Evolutionary conservation across 2,797 vertebrate genomes (phyloP).

Genomic region (Rhinichthys osculus): DNA sequence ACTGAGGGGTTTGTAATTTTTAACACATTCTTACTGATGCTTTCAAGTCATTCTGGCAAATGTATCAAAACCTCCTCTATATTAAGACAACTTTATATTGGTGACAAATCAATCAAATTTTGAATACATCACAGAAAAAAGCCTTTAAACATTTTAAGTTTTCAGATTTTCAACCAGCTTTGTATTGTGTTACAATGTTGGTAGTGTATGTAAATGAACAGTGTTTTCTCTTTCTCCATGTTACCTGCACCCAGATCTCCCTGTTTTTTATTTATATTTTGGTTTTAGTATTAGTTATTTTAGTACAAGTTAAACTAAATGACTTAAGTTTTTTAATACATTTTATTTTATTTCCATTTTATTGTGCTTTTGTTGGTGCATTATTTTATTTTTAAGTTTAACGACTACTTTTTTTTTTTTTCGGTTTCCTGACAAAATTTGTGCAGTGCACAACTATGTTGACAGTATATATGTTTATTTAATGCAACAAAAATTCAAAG

Average conservation of each 20-base stretch:
- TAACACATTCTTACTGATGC: not conserved
- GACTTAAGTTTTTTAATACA: not conserved
- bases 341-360: not conserved
- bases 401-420: not conserved
- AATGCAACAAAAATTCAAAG: not conserved
- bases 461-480: not conserved
- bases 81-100: not conserved
- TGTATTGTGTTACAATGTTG: not conserved
- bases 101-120: not conserved
- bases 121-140: too few relatives aligned
- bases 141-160: not conserved
- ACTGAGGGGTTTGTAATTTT: not conserved
- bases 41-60: not conserved
- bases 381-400: too few relatives aligned
- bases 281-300: not conserved
- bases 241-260: not conserved
- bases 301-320: not conserved
- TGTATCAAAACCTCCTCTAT: not conserved
- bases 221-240: not conserved
- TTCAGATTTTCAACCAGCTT: not conserved
- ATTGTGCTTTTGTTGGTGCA: not conserved
- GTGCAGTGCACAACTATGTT: not conserved
- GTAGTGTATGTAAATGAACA: not conserved
- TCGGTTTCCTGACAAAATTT: not conserved
- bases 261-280: not conserved